A percentile compares a stretch with the other conserved stretches of the same genome.
phyloP scores from a whole-genome alignment of 64 coral and sea anemone species.

The Pocillopora verrucosa region DNA sequence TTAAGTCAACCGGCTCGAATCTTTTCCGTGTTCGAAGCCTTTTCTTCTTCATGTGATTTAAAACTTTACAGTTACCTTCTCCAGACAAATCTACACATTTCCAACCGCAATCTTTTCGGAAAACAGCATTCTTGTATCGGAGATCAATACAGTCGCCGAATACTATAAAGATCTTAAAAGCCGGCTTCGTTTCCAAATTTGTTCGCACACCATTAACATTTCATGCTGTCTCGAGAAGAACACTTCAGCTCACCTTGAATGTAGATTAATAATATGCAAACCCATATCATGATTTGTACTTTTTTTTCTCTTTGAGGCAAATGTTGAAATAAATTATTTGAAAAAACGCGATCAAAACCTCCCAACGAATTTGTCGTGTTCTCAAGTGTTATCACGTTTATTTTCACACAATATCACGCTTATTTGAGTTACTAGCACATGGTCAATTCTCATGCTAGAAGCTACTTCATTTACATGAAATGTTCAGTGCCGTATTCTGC shows the following conservation, averaged over 20 bases:
- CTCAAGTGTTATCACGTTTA: background rate
- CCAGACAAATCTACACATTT: background rate
- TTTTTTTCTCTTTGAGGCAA: background rate
- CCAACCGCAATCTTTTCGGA: background rate
- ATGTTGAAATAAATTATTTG: background rate
- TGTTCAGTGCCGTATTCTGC: background rate
- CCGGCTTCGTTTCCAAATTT: slow-evolving; percentile 20
- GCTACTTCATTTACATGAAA: slow-evolving; percentile 11
- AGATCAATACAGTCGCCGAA: background rate
- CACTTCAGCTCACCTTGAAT: slow-evolving; percentile 5
- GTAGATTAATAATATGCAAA: background rate
- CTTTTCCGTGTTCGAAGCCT: background rate
- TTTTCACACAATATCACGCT: slow-evolving; percentile 3
- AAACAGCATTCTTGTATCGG: background rate
- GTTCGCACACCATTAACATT: slow-evolving; percentile 15
- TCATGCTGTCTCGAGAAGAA: background rate
- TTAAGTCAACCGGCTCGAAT: background rate
- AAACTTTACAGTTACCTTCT: background rate
- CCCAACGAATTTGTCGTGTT: background rate
- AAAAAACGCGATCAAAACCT: background rate
- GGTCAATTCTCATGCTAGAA: background rate
- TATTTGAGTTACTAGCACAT: background rate
- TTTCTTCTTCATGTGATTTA: background rate
- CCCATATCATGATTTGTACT: background rate
- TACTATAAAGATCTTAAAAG: background rate